A percentile compares a stretch with the other conserved stretches of the same genome.
phyloP scores from a whole-genome alignment of 2,888 invertebrate genomes.

The Onthophagus sagittarius region DNA sequence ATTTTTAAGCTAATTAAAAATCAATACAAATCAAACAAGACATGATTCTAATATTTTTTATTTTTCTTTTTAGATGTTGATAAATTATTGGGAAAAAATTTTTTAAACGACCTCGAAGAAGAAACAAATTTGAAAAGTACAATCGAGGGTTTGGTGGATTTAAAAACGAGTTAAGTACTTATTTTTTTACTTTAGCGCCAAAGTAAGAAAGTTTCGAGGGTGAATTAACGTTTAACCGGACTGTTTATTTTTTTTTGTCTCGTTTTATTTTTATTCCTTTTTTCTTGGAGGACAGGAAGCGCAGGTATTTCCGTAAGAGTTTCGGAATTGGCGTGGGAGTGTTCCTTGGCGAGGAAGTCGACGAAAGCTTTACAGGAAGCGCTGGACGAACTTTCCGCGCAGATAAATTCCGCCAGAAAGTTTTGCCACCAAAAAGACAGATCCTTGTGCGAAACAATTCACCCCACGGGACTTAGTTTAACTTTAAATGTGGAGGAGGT shows the following conservation, averaged over 20 bases:
- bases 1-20: no score
- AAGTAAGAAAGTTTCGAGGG: background rate
- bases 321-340: constrained; percentile 55
- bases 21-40: no score
- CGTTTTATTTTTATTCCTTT: no score
- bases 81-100: constrained; percentile 70
- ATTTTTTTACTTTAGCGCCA: background rate
- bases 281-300: constrained; percentile 48
- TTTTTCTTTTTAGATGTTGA: constrained; percentile 66
- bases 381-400: constrained; percentile 57
- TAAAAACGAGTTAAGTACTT: constrained; percentile 60
- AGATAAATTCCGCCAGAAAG: constrained; percentile 58
- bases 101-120: constrained; percentile 66
- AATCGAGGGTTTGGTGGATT: constrained; percentile 65
- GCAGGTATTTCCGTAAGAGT: constrained; percentile 57
- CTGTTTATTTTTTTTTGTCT: no score
- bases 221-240: no score
- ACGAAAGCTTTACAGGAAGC: constrained; percentile 56
- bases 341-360: constrained; percentile 54
- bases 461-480: constrained; percentile 66
- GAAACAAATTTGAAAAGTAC: constrained; percentile 75
- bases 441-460: constrained; percentile 71
- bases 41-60: no score
- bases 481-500: constrained; percentile 62
- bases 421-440: constrained; percentile 68